Evolutionary conservation across 2,797 vertebrate species (phyloP).

Genomic region (Psittacula echo): DNA sequence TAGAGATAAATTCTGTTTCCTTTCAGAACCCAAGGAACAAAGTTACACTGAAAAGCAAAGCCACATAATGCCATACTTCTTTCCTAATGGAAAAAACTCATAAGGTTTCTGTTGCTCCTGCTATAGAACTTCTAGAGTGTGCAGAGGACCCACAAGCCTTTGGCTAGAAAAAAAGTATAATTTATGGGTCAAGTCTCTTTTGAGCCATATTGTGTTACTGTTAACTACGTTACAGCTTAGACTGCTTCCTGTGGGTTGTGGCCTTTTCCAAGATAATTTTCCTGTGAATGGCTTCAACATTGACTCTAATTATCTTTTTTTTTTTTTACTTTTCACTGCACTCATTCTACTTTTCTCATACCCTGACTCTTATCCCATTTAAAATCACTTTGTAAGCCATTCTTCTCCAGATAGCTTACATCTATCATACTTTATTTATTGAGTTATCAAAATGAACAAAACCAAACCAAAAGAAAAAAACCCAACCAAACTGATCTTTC

Average conservation of each 20-base stretch:
- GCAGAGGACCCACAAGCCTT: background rate
- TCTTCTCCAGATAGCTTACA: background rate
- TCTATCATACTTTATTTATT: background rate
- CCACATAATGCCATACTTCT: background rate
- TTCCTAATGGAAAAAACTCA: background rate
- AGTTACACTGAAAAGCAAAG: background rate
- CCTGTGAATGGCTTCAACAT: rapidly evolving
- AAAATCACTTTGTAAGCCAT: background rate
- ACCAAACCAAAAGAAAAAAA: background rate
- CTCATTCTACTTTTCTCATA: background rate
- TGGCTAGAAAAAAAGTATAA: background rate
- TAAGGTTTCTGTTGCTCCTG: background rate
- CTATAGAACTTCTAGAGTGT: background rate
- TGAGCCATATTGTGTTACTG: background rate
- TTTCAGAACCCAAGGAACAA: background rate
- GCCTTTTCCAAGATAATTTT: background rate
- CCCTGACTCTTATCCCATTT: background rate
- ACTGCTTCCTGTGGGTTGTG: background rate
- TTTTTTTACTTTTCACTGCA: background rate
- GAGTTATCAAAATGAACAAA: background rate
- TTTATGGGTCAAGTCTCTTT: background rate
- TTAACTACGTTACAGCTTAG: background rate
- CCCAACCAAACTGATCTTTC: background rate
- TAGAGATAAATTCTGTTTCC: background rate
- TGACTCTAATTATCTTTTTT: background rate